phyloP scores from a whole-genome alignment of 2,888 invertebrate species.

The Rhorus exstirpatorius region DNA sequence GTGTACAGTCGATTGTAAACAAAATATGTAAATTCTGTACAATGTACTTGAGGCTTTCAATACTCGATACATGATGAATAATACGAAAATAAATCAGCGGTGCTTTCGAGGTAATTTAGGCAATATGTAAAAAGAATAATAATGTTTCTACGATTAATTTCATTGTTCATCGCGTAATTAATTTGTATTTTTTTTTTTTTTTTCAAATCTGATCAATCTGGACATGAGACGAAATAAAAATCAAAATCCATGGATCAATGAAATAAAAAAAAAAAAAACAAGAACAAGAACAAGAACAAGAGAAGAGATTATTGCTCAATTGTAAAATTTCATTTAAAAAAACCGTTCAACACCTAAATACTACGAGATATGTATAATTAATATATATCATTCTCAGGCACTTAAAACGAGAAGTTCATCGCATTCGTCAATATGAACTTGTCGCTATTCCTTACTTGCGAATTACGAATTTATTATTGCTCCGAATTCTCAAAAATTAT shows the following conservation, averaged over 20 bases:
- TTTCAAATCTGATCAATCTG: no score
- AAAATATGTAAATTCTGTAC: conserved; percentile 45
- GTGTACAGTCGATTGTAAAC: conserved; percentile 55
- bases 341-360: conserved; percentile 70
- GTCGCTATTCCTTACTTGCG: no score
- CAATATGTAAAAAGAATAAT: not conserved
- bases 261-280: conserved; percentile 41
- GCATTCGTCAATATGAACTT: conserved; percentile 56
- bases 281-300: not conserved
- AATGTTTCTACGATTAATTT: not conserved
- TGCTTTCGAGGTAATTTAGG: conserved; percentile 18
- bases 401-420: conserved; percentile 58
- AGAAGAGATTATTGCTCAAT: conserved; percentile 36
- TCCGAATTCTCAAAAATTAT: conserved; percentile 47
- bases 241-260: not conserved
- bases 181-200: no score
- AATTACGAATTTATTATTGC: conserved; percentile 65
- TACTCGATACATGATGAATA: conserved; percentile 9
- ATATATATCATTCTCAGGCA: conserved; percentile 65
- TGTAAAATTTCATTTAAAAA: conserved; percentile 70
- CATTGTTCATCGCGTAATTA: no score
- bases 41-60: conserved; percentile 36
- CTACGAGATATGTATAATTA: conserved; percentile 72
- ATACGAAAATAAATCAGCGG: conserved; percentile 29
- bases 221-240: no score